These are phyloP conservation scores for Prolemur simus DNA, from an alignment of 2,113 vertebrate genomes.

Conservation along the genomic window DNA sequence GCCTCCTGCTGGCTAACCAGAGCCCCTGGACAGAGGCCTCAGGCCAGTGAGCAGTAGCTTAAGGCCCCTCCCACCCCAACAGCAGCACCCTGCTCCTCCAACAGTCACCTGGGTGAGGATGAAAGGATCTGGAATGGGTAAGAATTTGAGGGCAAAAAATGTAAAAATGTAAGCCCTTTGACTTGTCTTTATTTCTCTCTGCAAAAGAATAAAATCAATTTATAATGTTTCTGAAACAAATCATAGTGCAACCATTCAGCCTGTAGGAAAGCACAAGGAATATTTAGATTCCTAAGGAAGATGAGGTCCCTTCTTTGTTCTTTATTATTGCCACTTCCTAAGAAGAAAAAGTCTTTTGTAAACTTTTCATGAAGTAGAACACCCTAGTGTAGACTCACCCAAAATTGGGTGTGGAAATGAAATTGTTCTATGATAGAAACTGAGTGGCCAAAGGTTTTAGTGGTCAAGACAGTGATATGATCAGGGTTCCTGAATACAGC, in stretches of 20 bases:
- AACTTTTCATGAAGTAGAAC: slow-evolving; percentile 68
- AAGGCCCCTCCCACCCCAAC: slow-evolving; percentile 38
- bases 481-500: neutral
- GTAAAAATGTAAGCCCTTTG: slow-evolving; percentile 71
- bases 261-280: slow-evolving; percentile 51
- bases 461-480: slow-evolving; percentile 45
- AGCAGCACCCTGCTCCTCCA: slow-evolving; percentile 62
- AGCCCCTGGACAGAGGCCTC: slow-evolving; percentile 55
- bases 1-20: slow-evolving; percentile 50
- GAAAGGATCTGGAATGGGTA: slow-evolving; percentile 60
- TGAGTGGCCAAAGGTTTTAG: slow-evolving; percentile 52
- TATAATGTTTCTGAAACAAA: slow-evolving; percentile 59
- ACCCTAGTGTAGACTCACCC: slow-evolving; percentile 31
- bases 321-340: slow-evolving; percentile 58
- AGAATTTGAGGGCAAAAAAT: slow-evolving; percentile 62
- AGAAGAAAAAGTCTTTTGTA: slow-evolving; percentile 71
- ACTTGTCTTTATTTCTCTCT: slow-evolving; percentile 71
- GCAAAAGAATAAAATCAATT: slow-evolving; percentile 70
- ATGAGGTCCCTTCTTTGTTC: slow-evolving; percentile 32
- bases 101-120: slow-evolving; percentile 59
- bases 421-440: slow-evolving; percentile 65
- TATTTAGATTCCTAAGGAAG: slow-evolving; percentile 42
- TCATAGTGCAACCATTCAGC: slow-evolving; percentile 62
- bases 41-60: neutral
- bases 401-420: slow-evolving; percentile 65